A percentile compares a stretch with the other conserved stretches of the same genome.
Conservation (phyloP, 2,888 invertebrate genomes). For the Lasiommata megera region DNA sequence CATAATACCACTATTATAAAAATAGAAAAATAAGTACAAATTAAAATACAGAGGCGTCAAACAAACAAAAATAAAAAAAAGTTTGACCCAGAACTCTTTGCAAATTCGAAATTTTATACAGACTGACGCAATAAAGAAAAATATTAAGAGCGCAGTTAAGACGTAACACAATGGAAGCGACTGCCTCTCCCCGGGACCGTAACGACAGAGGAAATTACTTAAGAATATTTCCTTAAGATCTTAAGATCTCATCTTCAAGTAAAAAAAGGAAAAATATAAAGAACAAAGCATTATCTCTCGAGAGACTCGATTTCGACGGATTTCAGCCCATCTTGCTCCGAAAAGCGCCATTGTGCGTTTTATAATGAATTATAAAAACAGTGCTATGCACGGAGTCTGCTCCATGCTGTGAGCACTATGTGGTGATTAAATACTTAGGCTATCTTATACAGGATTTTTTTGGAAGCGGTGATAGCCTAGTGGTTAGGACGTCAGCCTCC, state of each 20-base stretch:
- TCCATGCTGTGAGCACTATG: conserved; percentile 10
- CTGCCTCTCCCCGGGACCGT: conserved; percentile 32
- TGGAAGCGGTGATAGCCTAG: too few relatives aligned
- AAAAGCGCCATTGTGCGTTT: conserved; percentile 22
- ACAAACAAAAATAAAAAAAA: conserved; percentile 2
- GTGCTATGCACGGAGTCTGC: conserved; percentile 8
- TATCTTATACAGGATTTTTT: too few relatives aligned
- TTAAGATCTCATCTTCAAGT: conserved; percentile 36
- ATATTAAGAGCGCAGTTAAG: conserved; percentile 35
- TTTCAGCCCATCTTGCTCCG: conserved; percentile 20
- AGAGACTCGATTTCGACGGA: conserved; percentile 19
- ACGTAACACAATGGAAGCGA: conserved; percentile 42
- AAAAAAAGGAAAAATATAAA: conserved; percentile 32
- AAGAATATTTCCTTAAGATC: conserved; percentile 42
- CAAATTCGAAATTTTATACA: conserved; percentile 34
- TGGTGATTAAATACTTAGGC: neutral
- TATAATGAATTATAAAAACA: conserved; percentile 25
- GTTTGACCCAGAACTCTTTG: conserved; percentile 6
- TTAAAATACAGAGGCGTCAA: neutral
- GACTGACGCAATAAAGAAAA: conserved; percentile 33
- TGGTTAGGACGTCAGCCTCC: too few relatives aligned
- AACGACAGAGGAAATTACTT: conserved; percentile 57
- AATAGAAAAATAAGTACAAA: too few relatives aligned
- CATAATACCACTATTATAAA: too few relatives aligned
- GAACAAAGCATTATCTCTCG: conserved; percentile 29